These are phyloP conservation scores for Mesorhabditis belari DNA, from an alignment of 2,888 invertebrate genomes.

Conservation along the genomic window DNA sequence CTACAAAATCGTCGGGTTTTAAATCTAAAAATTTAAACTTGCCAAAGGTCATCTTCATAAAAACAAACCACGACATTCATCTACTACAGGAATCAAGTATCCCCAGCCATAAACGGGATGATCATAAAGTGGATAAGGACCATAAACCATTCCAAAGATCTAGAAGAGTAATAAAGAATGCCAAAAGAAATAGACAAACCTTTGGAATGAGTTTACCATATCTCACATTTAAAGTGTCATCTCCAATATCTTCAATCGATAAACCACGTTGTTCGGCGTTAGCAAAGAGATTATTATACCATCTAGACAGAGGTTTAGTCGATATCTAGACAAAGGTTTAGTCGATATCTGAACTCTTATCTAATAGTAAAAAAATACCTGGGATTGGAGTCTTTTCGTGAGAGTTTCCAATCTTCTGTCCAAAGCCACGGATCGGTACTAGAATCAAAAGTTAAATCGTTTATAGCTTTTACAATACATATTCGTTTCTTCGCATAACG, in stretches of 20 bases:
- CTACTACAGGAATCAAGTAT: conserved; percentile 70
- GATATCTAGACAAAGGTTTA: background rate
- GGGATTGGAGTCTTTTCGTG: conserved; percentile 1
- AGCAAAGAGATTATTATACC: background rate
- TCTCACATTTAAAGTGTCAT: too few species aligned
- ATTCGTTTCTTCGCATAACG: too few species aligned
- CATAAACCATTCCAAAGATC: conserved; percentile 64
- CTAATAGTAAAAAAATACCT: conserved; percentile 10
- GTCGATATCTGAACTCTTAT: background rate
- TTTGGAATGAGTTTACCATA: too few species aligned
- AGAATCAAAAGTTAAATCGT: too few species aligned
- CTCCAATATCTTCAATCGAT: too few species aligned
- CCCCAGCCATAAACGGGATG: conserved; percentile 85
- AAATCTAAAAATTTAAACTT: too few species aligned
- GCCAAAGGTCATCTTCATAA: too few species aligned
- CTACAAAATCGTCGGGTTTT: too few species aligned
- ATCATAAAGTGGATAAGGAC: conserved; percentile 84
- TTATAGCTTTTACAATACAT: too few species aligned
- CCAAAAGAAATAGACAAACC: too few species aligned
- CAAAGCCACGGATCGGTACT: conserved; percentile 40
- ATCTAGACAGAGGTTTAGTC: background rate
- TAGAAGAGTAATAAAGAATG: conserved; percentile 20
- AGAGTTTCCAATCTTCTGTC: conserved; percentile 28
- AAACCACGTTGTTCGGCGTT: too few species aligned
- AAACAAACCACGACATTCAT: too few species aligned